Percentiles rank a stretch among this genome's conserved stretches.
Evolutionary conservation across 2,113 vertebrate genomes (phyloP).

Genomic region (Cebus imitator): DNA sequence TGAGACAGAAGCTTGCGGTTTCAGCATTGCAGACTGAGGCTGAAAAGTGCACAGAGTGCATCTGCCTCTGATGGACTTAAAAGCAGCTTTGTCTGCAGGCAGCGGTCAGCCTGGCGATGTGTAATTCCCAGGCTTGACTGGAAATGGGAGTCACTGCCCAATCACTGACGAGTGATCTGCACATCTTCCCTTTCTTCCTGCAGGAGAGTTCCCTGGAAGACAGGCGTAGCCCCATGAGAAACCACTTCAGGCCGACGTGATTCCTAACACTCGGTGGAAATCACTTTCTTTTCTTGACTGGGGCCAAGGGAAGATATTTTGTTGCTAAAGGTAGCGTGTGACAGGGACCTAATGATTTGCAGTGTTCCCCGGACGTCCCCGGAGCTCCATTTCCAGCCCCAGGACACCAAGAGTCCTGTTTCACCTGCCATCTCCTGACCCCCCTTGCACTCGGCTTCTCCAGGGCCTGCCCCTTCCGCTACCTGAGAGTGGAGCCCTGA

Average conservation of each 20-base stretch:
- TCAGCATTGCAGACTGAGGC: background rate
- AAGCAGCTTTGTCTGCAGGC: background rate
- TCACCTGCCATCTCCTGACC: background rate
- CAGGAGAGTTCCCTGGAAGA: background rate
- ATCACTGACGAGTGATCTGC: accelerated
- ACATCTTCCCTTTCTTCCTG: background rate
- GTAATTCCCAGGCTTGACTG: background rate
- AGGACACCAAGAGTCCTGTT: accelerated
- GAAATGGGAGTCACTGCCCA: accelerated
- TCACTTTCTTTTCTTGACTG: background rate
- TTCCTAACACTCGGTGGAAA: accelerated
- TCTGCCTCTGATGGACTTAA: background rate
- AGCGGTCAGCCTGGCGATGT: background rate
- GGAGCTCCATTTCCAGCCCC: background rate
- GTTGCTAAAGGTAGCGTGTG: background rate
- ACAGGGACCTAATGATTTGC: background rate
- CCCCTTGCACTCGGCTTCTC: background rate
- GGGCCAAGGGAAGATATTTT: background rate
- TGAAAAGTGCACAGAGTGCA: background rate
- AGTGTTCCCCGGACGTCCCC: accelerated
- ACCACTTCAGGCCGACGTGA: background rate
- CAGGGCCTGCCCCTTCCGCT: background rate
- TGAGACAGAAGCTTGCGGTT: background rate
- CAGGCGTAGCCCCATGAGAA: background rate
- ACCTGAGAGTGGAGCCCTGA: background rate